Conservation (phyloP, 2,797 vertebrate genomes). For the Cossypha polioptera region DNA sequence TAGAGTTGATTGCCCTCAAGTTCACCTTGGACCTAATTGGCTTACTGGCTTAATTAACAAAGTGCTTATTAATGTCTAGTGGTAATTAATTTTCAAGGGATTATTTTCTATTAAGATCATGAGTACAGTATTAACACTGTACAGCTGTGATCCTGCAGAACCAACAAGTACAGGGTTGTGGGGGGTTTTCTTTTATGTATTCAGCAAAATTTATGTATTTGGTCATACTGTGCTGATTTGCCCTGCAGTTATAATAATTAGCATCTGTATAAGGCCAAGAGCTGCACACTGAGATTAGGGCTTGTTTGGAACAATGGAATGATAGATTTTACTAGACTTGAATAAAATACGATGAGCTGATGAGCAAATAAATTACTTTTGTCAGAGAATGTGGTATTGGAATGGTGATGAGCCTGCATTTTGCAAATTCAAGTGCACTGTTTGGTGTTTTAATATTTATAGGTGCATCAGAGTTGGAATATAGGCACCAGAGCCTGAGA, state of each 20-base stretch:
- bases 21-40: conserved; percentile 67
- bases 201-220: neutral
- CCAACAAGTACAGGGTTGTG: neutral
- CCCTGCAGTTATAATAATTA: neutral
- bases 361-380: neutral
- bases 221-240: neutral
- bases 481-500: neutral
- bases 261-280: neutral
- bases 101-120: conserved; percentile 61
- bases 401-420: neutral
- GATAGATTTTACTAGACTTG: neutral
- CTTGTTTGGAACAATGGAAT: neutral
- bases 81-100: conserved; percentile 62
- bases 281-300: neutral
- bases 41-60: conserved; percentile 64
- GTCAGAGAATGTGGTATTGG: neutral
- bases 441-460: neutral
- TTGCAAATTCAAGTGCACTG: neutral
- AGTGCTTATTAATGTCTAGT: conserved; percentile 60
- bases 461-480: neutral
- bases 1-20: conserved; percentile 41
- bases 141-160: neutral
- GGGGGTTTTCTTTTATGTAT: neutral
- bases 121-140: conserved; percentile 3
- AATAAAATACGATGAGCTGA: neutral